Base-by-base conservation (phyloP, 2,888 invertebrate species). In the Leptinotarsa haldemani region DNA sequence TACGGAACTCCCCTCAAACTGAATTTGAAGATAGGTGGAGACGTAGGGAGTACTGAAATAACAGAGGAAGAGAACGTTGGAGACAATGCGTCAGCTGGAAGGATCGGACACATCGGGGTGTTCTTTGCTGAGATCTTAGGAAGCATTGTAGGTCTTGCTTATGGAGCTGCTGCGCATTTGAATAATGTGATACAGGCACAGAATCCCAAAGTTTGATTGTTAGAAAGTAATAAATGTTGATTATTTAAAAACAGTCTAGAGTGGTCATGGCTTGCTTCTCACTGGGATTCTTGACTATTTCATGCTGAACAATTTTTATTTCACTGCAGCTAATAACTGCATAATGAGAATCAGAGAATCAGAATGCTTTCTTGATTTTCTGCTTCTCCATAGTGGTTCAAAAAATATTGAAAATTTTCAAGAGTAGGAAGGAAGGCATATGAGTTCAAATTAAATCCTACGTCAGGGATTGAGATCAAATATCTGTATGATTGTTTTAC, bases 61-160 rank as follows among this genome's bases (percentile, higher is more conserved):
- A 15, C 58, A 16, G 65, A 66, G 13, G 66, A 61, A 25, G 40
- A 66, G 13, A 47, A 61, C 12, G 56, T 53, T 48, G 74, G 69
- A 30, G 50, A 65, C 12, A 65, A 22, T n/a, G 25, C 53, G 5
- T 61, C 61, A 12, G 73, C 61, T 18, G 69, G 73, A 50, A 69
- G 74, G 53, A 69, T 81, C 61, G 78, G 79, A 7, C 74, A 75
- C n/a, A 48, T 85, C 20, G 84, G 84, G 0, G 78, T 86, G 5
- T 85, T 83, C 74, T 85, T 86, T 65, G 80, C 82, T 68, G 85
- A 86, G 74, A 53, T 85, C 20, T 65, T 86, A 9, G 85, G 84
- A 1, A 83, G 83, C 50, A 56, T 85, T 7, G 80, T 84, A 16
- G 85, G 84, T 2, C 74, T 86, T 50, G 80, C 81, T n/a, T 85